These are phyloP conservation scores for Aporophyla nigra DNA, from an alignment of 2,888 invertebrate genomes.

Conservation along the genomic window DNA sequence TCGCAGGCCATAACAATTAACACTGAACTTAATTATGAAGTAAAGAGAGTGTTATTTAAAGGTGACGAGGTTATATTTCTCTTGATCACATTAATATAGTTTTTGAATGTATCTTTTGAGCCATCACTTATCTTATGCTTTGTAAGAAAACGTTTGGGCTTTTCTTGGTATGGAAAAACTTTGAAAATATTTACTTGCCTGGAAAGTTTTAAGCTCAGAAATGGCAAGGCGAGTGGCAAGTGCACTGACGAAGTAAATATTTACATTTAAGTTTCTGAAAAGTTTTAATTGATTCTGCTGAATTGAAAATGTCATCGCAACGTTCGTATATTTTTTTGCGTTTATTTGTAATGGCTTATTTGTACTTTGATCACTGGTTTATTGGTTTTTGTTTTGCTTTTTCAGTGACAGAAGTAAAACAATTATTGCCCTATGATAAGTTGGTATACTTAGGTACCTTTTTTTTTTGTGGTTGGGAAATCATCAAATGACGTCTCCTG, in stretches of 20 bases:
- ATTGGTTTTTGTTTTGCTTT: background rate
- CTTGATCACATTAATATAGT: slow-evolving; percentile 25
- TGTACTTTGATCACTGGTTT: too few relatives aligned
- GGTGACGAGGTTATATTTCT: slow-evolving; percentile 45
- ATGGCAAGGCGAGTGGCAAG: background rate
- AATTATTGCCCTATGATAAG: background rate
- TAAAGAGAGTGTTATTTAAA: slow-evolving; percentile 35
- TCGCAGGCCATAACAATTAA: slow-evolving; percentile 26
- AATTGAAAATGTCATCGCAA: background rate
- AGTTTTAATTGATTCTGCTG: background rate
- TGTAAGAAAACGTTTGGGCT: background rate
- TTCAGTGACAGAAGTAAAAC: too few relatives aligned
- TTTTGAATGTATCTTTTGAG: slow-evolving; percentile 33
- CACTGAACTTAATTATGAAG: slow-evolving; percentile 34
- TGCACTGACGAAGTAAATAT: background rate
- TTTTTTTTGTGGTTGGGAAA: too few relatives aligned
- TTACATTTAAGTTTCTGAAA: background rate
- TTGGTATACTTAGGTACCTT: background rate
- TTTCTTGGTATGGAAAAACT: background rate
- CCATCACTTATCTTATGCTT: slow-evolving; percentile 21
- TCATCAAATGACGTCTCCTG: too few relatives aligned
- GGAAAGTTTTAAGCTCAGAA: background rate
- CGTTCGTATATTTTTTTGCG: background rate
- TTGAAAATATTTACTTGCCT: background rate
- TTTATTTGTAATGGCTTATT: too few relatives aligned